Evolutionary conservation across 2,113 vertebrate genomes (phyloP).

Genomic region (Malurus melanocephalus): DNA sequence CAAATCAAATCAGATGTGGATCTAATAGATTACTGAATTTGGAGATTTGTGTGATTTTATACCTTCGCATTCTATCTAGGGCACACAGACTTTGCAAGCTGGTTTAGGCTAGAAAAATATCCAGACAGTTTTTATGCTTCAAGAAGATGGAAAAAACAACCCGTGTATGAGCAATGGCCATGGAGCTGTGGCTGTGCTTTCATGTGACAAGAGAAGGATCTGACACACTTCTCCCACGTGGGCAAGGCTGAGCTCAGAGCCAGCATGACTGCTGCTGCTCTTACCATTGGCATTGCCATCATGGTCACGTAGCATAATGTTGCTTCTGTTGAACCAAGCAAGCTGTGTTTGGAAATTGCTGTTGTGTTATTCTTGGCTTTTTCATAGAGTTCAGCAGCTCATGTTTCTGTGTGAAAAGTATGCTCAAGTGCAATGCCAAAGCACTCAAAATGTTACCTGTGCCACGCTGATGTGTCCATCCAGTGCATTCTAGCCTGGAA

Average conservation of each 20-base stretch:
- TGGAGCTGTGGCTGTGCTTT: background rate
- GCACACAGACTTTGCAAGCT: background rate
- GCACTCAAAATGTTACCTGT: background rate
- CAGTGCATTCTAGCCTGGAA: background rate
- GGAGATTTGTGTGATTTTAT: background rate
- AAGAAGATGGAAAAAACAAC: background rate
- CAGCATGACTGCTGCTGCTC: background rate
- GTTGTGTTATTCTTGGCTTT: background rate
- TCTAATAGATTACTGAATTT: background rate
- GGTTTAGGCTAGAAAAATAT: background rate
- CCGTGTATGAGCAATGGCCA: background rate
- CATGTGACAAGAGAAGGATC: background rate
- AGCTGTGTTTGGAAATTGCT: background rate
- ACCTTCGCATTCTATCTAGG: background rate
- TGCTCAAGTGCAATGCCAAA: background rate
- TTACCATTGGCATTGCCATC: background rate
- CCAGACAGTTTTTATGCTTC: background rate
- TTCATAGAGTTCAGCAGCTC: background rate
- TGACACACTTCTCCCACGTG: background rate
- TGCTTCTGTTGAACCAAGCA: background rate
- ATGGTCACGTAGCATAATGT: accelerated
- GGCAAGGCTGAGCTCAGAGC: background rate
- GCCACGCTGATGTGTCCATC: background rate
- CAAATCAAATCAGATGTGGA: background rate
- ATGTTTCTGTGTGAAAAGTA: background rate